Evolutionary conservation across 2,113 vertebrate genomes (phyloP), one percentile per base, ranked within the genome.

Genomic region (Calypte anna): DNA sequence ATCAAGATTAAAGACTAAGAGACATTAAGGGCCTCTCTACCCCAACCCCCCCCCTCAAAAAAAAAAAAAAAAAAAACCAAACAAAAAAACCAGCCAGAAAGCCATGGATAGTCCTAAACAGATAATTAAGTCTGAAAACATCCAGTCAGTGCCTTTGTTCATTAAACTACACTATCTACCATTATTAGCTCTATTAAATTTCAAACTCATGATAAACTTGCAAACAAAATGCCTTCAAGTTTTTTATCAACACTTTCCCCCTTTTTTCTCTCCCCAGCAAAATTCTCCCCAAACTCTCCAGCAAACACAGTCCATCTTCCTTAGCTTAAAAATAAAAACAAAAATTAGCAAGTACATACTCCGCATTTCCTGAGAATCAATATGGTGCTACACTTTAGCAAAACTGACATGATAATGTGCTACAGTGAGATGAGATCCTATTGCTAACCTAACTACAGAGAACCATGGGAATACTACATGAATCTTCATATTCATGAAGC

Each of bases 401-500:
- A 25, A 89, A 88, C 75, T 74, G 93, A 96, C 90, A 96, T 31
- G 46, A 70, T 58, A 76, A 93, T n/a, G 72, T 64, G 84, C 95
- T 96, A 96, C 74, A 92, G 86, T 48, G 36, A 96, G 94, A 88
- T 40, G 68, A 97, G 94, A 86, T 96, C 79, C 63, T 94, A 73
- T 28, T 91, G 84, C 92, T 87, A 81, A 90, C 69, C 75, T 86
- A 94, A 94, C 86, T 86, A 36, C 5, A 43, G 93, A 85, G 83
- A 82, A 96, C 88, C 93, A 4, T 90, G 97, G 97, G 97, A 97
- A 96, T 97, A 92, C 80, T 86, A 91, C 61, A 86, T 48, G 86
- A 93, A 95, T 97, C 96, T 98, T 98, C 97, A 98, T 98, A 98
- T 98, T 98, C 96, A 97, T 98, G 97, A 98, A 95, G 94, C 94